Conservation (phyloP, 2,113 vertebrate species). For the Dipodomys merriami region DNA sequence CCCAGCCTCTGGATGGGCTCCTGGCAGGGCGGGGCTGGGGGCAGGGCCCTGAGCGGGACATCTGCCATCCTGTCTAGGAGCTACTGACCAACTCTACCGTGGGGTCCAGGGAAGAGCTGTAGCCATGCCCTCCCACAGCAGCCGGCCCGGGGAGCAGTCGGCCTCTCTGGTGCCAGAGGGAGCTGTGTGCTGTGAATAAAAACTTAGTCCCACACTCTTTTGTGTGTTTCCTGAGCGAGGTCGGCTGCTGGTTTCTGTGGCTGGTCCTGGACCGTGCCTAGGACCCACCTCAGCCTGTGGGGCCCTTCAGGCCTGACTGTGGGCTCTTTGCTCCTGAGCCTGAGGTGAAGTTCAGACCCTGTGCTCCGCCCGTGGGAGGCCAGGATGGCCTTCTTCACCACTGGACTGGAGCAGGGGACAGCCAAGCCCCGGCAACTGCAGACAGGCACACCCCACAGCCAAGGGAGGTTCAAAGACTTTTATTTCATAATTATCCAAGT, state of each 20-base stretch:
- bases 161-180: neutral
- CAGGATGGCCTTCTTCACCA: neutral
- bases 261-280: neutral
- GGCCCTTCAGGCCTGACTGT: too few species aligned
- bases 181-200: constrained; percentile 61
- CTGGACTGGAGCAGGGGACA: neutral
- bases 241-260: neutral
- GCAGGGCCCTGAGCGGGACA: neutral
- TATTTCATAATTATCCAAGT: constrained; percentile 97
- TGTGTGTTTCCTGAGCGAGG: constrained; percentile 25
- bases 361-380: neutral
- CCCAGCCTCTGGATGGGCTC: neutral
- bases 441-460: neutral
- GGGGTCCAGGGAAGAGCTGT: constrained; percentile 65
- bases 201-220: neutral
- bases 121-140: neutral
- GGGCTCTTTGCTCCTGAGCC: too few species aligned
- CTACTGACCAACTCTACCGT: neutral
- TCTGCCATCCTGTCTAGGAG: constrained; percentile 61
- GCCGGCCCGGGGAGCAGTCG: neutral
- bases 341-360: too few species aligned
- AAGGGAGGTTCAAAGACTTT: constrained; percentile 83
- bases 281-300: neutral
- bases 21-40: neutral
- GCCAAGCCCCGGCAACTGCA: neutral